phyloP scores from a whole-genome alignment of 2,888 invertebrate species.

The Chalcosyrphus nemorum region DNA sequence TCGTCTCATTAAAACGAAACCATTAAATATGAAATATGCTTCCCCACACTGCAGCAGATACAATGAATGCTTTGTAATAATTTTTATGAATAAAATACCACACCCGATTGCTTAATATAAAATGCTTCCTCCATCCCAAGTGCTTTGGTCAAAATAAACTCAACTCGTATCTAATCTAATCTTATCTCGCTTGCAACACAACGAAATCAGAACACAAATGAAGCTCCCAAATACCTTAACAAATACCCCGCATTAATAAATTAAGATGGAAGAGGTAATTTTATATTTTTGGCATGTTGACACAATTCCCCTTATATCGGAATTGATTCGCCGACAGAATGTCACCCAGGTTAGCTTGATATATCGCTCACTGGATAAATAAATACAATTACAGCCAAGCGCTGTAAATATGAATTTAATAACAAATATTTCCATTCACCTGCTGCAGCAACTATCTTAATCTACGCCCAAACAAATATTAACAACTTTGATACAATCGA shows the following conservation, averaged over 20 bases:
- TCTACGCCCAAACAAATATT: not conserved
- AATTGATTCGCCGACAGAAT: not conserved
- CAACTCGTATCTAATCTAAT: constrained; percentile 38
- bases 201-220: not conserved
- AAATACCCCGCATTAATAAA: not conserved
- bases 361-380: not conserved
- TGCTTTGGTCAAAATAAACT: not conserved
- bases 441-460: not conserved
- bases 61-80: constrained; percentile 19
- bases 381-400: not conserved
- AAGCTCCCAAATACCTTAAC: not conserved
- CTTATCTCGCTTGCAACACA: constrained; percentile 10
- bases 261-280: constrained; percentile 9
- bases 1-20: constrained; percentile 8
- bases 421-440: not conserved
- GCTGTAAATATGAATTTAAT: not conserved
- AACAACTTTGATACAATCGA: not conserved
- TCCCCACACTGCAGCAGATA: not conserved
- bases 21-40: not conserved
- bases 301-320: not conserved
- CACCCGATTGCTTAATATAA: not conserved
- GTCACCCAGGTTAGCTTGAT: not conserved
- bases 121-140: not conserved
- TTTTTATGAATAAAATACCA: not conserved
- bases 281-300: constrained; percentile 23